phyloP scores from a whole-genome alignment of 2,888 invertebrate species.

The Deilephila porcellus region DNA sequence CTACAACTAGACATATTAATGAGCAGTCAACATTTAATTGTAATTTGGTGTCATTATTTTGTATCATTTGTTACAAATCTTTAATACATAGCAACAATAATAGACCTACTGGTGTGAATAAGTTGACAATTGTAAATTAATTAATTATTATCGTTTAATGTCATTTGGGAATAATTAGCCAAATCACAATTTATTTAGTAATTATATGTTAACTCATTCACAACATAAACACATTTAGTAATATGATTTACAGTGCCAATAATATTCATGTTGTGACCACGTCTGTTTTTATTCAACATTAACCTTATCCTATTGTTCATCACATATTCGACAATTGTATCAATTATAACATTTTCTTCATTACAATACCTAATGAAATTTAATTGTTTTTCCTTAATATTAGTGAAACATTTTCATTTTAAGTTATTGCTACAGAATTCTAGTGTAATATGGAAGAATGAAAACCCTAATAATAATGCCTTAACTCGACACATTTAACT shows the following conservation, averaged over 20 bases:
- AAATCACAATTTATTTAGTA: too few species aligned
- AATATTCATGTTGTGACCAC: slow-evolving; percentile 9
- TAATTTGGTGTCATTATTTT: slow-evolving; percentile 5
- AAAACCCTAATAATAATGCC: slow-evolving; percentile 8
- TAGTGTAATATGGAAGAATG: slow-evolving; percentile 12
- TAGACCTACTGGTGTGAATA: too few species aligned
- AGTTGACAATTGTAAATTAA: too few species aligned
- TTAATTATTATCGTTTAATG: too few species aligned
- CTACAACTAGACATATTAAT: slow-evolving; percentile 11
- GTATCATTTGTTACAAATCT: neutral
- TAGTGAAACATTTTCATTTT: slow-evolving; percentile 6
- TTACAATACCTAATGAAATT: slow-evolving; percentile 28
- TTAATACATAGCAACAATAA: neutral
- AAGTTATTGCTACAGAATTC: slow-evolving; percentile 2
- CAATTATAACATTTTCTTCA: slow-evolving; percentile 28
- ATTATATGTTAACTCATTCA: too few species aligned
- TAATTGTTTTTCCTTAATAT: neutral
- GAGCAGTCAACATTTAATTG: neutral
- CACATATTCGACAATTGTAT: slow-evolving; percentile 44
- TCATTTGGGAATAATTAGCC: too few species aligned
- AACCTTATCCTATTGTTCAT: slow-evolving; percentile 42
- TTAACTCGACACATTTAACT: neutral
- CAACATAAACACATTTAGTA: too few species aligned
- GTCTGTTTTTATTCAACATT: slow-evolving; percentile 32
- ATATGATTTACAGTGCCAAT: neutral